Conservation (phyloP, 2,797 vertebrate genomes). For the Octomys mimax region DNA sequence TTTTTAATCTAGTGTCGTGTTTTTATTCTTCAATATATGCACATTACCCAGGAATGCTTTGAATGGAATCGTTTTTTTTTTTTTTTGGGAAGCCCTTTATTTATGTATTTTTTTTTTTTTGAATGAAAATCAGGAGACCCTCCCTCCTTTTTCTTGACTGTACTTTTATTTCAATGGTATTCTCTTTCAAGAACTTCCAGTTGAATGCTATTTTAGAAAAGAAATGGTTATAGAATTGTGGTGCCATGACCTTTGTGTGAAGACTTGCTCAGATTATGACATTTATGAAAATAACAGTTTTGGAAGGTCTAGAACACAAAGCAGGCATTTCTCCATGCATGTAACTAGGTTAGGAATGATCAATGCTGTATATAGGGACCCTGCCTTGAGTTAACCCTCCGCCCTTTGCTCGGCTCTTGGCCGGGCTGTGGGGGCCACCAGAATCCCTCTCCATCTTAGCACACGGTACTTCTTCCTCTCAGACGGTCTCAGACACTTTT, state of each 20-base stretch:
- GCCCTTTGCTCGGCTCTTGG: background rate
- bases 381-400: background rate
- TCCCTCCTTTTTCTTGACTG: slow-evolving; percentile 29
- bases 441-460: background rate
- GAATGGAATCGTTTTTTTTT: slow-evolving; percentile 64
- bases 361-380: background rate
- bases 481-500: background rate
- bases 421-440: background rate
- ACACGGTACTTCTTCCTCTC: background rate
- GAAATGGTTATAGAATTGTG: background rate
- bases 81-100: background rate
- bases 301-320: background rate
- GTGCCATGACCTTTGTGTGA: slow-evolving; percentile 20
- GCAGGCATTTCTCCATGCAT: background rate
- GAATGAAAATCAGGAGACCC: slow-evolving; percentile 51
- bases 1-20: slow-evolving; percentile 74
- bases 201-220: slow-evolving; percentile 57
- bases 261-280: slow-evolving; percentile 45
- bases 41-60: slow-evolving; percentile 52
- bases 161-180: slow-evolving; percentile 45
- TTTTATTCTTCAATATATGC: slow-evolving; percentile 54
- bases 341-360: background rate
- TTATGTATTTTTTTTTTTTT: slow-evolving; percentile 54
- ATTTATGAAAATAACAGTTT: slow-evolving; percentile 38
- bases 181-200: slow-evolving; percentile 43